These are phyloP conservation scores for Phlogophora meticulosa DNA, from an alignment of 2,888 invertebrate genomes.

Conservation along the genomic window DNA sequence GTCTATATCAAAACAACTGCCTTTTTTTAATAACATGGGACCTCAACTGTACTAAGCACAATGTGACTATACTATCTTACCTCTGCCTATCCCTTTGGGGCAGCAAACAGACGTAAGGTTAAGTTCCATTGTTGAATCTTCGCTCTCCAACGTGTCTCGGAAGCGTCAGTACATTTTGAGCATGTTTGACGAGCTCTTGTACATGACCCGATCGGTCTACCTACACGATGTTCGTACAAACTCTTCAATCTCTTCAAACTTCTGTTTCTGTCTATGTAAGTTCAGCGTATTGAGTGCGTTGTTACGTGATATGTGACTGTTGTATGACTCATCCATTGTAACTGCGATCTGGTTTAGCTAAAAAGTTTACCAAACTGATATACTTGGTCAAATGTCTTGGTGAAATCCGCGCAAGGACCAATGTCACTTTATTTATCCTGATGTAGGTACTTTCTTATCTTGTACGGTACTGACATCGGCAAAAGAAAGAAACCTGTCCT, in stretches of 20 bases:
- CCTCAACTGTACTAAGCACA: no score
- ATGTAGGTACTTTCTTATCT: no score
- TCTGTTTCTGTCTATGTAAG: neutral
- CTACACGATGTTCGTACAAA: neutral
- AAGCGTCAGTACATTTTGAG: constrained; percentile 9
- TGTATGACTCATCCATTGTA: constrained; percentile 2
- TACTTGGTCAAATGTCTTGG: no score
- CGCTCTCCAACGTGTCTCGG: neutral
- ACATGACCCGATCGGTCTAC: neutral
- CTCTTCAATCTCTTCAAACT: neutral
- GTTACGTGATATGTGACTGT: neutral
- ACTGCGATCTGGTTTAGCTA: neutral
- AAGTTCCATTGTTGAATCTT: constrained; percentile 4
- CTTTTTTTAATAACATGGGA: no score
- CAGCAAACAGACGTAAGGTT: neutral
- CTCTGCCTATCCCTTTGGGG: neutral
- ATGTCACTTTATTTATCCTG: no score
- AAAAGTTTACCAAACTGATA: no score
- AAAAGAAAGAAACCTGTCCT: no score
- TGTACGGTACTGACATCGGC: no score
- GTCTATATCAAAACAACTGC: no score
- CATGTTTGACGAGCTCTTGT: constrained; percentile 14
- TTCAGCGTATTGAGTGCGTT: constrained; percentile 7
- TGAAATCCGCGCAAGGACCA: no score
- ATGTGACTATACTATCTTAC: no score